Evolutionary conservation across 2,797 vertebrate genomes (phyloP), one percentile per base, ranked within the genome.

Genomic region (Spinibarbus caldwelli): DNA sequence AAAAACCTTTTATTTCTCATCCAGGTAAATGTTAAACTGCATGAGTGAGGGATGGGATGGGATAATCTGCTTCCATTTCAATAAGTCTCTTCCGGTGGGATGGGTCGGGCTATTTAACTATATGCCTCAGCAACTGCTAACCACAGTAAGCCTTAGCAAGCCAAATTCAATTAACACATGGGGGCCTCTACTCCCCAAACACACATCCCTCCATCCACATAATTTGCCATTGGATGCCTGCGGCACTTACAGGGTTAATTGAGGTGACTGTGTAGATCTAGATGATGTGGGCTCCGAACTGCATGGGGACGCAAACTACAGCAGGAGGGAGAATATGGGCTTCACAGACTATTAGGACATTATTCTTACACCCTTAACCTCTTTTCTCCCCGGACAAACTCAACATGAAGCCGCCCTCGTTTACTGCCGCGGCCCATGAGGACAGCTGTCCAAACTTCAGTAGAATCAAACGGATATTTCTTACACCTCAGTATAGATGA

Each of bases 111-210:
- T 83, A 31, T 49, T 76, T 77, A 84, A 34, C 84, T 82, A 52
- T 54, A 84, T 71, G 83, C 86, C 57, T 85, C 78, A 76, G 76
- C 72, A 80, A 80, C 64, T 43, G 21, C 64, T 84, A 83, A 87
- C 73, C 79, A 78, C 64, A 87, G 85, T 91, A 90, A 87, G 72
- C 45, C 49, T n/a, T 43, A 76, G 82, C 86, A 85, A 89, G 92
- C 85, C 78, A 84, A 88, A 93, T 94, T 95, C 93, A 95, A 94
- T 95, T 94, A 94, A 91, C 88, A 90, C 84, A 85, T 80, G 88
- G 88, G 88, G 86, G 54, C 78, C 84, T 77, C 93, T 91, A 68
- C 89, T 90, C 86, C 76, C 87, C 84, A 78, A 57, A 41, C 47
- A 82, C 66, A 62, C 88, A 64, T 72, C 88, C 85, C 89, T 91